Evolutionary conservation across 2,113 vertebrate genomes (phyloP).

Genomic region (Trichechus manatus): DNA sequence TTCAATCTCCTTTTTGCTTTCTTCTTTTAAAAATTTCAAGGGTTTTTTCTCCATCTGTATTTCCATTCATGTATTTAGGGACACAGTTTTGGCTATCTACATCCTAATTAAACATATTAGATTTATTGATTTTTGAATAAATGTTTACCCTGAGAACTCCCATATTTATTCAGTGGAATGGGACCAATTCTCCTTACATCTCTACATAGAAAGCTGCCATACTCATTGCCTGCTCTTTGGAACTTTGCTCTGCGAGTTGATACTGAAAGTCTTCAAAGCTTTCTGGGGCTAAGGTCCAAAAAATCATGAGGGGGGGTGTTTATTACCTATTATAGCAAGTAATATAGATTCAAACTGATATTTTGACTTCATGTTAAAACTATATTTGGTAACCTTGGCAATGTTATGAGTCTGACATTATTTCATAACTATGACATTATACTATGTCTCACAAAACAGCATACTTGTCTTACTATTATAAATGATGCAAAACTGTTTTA

Average conservation of each 20-base stretch:
- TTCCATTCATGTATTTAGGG: background rate
- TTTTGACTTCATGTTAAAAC: background rate
- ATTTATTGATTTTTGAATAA: background rate
- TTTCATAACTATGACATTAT: constrained; percentile 60
- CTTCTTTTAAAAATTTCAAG: background rate
- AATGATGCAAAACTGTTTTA: constrained; percentile 62
- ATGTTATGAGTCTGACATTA: background rate
- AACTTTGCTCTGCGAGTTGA: background rate
- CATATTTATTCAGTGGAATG: background rate
- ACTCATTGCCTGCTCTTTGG: background rate
- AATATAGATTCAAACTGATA: background rate
- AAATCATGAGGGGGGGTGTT: background rate
- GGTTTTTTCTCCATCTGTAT: background rate
- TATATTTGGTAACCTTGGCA: constrained; percentile 28
- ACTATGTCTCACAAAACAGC: constrained; percentile 30
- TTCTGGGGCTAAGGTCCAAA: background rate
- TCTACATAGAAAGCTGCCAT: background rate
- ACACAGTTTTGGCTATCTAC: background rate
- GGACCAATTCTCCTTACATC: background rate
- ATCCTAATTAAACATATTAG: background rate
- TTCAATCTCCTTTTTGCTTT: background rate
- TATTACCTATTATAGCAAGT: background rate
- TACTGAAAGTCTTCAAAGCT: background rate
- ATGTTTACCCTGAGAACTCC: background rate
- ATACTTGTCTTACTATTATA: constrained; percentile 22